Conservation (phyloP, 2,888 invertebrate species). For the Anthophora plumipes region DNA sequence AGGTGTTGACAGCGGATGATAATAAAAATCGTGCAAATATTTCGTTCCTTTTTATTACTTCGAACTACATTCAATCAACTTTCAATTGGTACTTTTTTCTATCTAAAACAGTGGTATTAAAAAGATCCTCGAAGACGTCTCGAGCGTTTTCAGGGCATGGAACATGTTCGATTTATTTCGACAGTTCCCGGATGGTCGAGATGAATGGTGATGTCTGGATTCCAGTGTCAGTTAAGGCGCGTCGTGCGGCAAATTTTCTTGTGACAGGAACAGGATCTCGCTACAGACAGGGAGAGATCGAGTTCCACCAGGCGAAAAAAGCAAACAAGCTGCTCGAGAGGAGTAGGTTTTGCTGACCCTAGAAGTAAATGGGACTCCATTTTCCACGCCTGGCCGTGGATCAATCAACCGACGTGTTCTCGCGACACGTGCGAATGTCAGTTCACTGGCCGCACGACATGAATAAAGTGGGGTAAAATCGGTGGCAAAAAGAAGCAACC, state of each 20-base stretch:
- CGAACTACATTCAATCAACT: too few species aligned
- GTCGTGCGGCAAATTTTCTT: slow-evolving; percentile 20
- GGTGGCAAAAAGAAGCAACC: background rate
- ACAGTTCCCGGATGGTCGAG: background rate
- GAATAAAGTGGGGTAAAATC: slow-evolving; percentile 15
- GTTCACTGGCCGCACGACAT: slow-evolving; percentile 1
- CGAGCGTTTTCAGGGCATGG: background rate
- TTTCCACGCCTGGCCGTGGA: slow-evolving; percentile 45
- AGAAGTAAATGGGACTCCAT: slow-evolving; percentile 66
- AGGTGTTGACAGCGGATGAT: background rate
- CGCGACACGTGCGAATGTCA: slow-evolving; percentile 45
- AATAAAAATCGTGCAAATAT: background rate
- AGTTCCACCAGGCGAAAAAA: slow-evolving; percentile 27
- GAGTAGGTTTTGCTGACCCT: slow-evolving; percentile 44
- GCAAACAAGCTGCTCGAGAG: slow-evolving; percentile 24
- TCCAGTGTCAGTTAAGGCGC: slow-evolving; percentile 1
- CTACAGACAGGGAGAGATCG: slow-evolving; percentile 6
- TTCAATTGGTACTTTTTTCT: too few species aligned
- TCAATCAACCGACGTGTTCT: slow-evolving; percentile 60
- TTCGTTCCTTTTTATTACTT: too few species aligned
- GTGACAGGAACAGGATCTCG: slow-evolving; percentile 14
- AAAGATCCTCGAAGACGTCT: background rate
- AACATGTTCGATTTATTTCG: slow-evolving; percentile 16
- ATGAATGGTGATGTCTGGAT: background rate
- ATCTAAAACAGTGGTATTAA: too few species aligned